Base-by-base conservation (phyloP, 92 coral and sea anemone genomes). In the Palythoa grandis region DNA sequence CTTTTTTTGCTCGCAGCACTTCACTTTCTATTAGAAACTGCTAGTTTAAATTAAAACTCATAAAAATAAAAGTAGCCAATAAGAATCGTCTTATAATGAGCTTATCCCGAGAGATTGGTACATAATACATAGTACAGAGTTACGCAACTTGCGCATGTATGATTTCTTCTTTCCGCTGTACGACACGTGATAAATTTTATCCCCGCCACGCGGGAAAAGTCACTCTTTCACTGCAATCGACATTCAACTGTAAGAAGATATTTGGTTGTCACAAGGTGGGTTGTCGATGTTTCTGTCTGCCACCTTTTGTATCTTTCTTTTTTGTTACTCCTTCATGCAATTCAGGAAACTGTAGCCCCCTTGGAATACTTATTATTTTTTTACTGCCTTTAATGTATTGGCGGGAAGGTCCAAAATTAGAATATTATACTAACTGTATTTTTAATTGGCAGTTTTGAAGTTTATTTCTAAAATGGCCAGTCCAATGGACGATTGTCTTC, bases 401-500 rank as follows among this genome's bases (percentile, higher is more conserved):
- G 17, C n/a, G 63, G 56, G 66, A 38, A 39, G 56, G 35, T 37
- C 57, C 71, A 63, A 61, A 63, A 20, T 60, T 67, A 20, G 38
- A 76, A 23, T 53, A 8, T 54, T 52, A n/a, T n/a, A 29, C 35
- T 29, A 29, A 29, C 4, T 9, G 2, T 7, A 10, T 53, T 53
- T 76, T 2, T 1, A 1, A 17, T 53, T 76, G 37, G 43, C 40
- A 54, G 82, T 23, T 25, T 22, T 23, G 57, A 57, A 15, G 6
- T 61, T 65, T 24, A 25, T 47, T 63, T 22, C 35, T 16, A 65
- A 48, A 80, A 80, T 80, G 85, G 61, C 85, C 15, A 35, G 60
- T 47, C 16, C 60, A 7, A 80, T 80, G 85, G 85, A 80, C 15
- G 85, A 80, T 39, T 89, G 79, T 74, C 92, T 96, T 22, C 92